Conservation (phyloP, 1,140 invertebrate species). For the Catajapyx aquilonaris region DNA sequence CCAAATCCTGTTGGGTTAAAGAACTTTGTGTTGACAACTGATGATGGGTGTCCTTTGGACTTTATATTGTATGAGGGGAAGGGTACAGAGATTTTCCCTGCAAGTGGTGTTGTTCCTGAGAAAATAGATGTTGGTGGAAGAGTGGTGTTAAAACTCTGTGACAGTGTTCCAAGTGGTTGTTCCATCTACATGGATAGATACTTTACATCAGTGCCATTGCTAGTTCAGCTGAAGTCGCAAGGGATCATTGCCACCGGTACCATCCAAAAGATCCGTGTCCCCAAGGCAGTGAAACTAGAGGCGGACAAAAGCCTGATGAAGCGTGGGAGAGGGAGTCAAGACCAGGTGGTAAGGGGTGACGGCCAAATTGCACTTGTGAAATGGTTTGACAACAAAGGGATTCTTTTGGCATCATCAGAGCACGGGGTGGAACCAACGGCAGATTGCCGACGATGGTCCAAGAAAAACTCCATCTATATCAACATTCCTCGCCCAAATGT, state of each 20-base stretch:
- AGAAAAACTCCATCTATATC: background rate
- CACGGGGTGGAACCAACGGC: background rate
- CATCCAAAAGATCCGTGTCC: no score
- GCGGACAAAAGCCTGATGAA: no score
- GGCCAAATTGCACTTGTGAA: background rate
- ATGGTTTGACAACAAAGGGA: background rate
- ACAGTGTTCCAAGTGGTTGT: background rate
- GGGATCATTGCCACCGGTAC: no score
- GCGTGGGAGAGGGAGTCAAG: no score
- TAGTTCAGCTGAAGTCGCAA: background rate
- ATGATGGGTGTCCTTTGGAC: background rate
- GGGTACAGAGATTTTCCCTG: background rate
- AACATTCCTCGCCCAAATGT: background rate
- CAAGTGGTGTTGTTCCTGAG: background rate
- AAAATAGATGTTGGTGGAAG: background rate
- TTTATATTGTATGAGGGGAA: background rate
- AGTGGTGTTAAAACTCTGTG: background rate
- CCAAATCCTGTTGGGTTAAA: background rate
- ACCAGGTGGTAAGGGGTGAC: background rate
- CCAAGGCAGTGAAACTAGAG: no score
- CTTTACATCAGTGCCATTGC: background rate
- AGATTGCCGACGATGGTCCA: background rate
- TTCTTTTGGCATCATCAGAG: background rate
- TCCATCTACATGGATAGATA: background rate
- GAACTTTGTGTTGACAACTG: conserved; percentile 1